Evolutionary conservation across 2,797 vertebrate genomes (phyloP).

Genomic region (Artibeus jamaicensis): DNA sequence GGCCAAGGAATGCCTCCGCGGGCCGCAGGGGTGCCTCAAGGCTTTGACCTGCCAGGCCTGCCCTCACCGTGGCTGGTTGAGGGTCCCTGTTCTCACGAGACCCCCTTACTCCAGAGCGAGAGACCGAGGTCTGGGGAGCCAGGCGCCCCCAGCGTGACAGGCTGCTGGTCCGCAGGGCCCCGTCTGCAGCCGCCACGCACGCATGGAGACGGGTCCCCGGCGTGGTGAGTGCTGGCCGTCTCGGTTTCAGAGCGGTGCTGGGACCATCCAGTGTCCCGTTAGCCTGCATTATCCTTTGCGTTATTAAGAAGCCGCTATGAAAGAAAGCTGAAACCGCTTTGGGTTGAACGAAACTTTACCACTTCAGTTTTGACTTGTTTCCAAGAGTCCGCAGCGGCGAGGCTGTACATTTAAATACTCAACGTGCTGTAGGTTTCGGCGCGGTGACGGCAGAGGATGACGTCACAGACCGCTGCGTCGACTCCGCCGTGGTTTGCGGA

Average conservation of each 20-base stretch:
- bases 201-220: not conserved
- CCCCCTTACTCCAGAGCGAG: not conserved
- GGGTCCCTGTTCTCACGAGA: not conserved
- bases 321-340: conserved; percentile 51
- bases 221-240: not conserved
- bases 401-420: conserved; percentile 54
- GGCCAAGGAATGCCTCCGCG: too few species aligned
- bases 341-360: conserved; percentile 35
- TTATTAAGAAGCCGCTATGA: not conserved
- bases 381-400: conserved; percentile 1
- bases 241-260: not conserved
- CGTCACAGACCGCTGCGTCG: conserved; percentile 57
- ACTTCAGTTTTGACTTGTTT: conserved; percentile 36
- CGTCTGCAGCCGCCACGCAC: not conserved
- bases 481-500: conserved; percentile 65
- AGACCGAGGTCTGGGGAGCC: not conserved
- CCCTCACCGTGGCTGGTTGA: not conserved
- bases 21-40: not conserved
- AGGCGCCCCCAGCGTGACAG: not conserved
- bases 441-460: conserved; percentile 51
- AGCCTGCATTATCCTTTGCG: not conserved
- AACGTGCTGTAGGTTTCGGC: not conserved
- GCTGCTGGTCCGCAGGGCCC: not conserved
- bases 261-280: not conserved
- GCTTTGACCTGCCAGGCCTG: not conserved